Evolutionary conservation across 2,797 vertebrate species (phyloP), one percentile per base, ranked within the genome.

Genomic region (Miichthys miiuy): DNA sequence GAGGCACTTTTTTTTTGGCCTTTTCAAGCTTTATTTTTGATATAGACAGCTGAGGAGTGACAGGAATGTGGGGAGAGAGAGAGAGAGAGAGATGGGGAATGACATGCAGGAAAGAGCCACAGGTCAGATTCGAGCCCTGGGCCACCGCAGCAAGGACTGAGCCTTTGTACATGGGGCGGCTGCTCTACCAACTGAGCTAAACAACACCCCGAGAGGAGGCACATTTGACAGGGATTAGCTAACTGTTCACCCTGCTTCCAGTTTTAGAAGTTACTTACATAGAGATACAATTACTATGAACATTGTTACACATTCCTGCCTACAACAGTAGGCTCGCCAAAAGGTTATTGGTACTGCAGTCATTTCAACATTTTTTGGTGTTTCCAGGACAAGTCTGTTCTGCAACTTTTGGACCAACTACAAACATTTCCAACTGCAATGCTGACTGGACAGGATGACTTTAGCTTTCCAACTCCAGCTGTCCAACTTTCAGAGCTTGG

Each of bases 401-500:
- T 48, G 10, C 5, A 73, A 61, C 13, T 55, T 55, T 41, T 14
- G 38, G 4, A 42, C 14, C n/a, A 57, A 3, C 58, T 51, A 2
- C 23, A 47, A 38, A n/a, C 42, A 42, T 68, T 63, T 73, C 20
- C 47, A 21, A 23, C 52, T 6, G 2, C 20, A 64, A 14, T 20
- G 47, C 42, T 61, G 68, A 73, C 64, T 47, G 20, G 25, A 56
- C 47, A 73, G 14, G 61, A 70, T 41, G 20, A 50, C 20, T 21
- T 9, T 13, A 57, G n/a, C 61, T 72, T 54, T 64, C 61, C 63
- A 30, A 41, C 54, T 70, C 16, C 27, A 63, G 21, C 12, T 47
- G 3, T 66, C 55, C 51, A 66, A 65, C 69, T 80, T 61, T 75
- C 34, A 20, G 34, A 48, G 66, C 50, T 46, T 21, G 54, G 51